Evolutionary conservation across 2,797 vertebrate genomes (phyloP), one percentile per base, ranked within the genome.

Genomic region (Sciaenops ocellatus): DNA sequence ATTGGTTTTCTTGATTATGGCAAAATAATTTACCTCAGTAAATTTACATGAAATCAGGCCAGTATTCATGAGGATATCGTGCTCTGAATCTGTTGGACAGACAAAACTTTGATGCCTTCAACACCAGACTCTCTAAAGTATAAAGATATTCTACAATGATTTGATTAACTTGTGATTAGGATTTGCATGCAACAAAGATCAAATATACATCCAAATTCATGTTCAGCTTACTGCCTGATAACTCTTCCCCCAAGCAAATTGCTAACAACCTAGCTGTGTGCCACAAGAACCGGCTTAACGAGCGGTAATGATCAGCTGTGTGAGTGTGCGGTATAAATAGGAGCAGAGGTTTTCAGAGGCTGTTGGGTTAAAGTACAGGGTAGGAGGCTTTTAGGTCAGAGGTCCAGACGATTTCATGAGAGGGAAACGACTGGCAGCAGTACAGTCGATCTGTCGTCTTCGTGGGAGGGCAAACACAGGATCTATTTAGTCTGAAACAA

Each of bases 361-460:
- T 80, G 74, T 22, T 3, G 73, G 56, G 62, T 71, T 61, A 79
- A 86, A 88, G 79, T 84, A 82, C 76, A 86, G 79, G 66, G 75
- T 66, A 30, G 46, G 48, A 80, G 46, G 73, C 41, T 62, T 41
- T 30, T 4, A 66, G 83, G 80, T 85, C 84, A 75, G 69, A 83
- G 83, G 86, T 81, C 86, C 80, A 83, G 75, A 84, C 73, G 12
- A 1, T 55, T 30, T 64, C 80, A 81, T 48, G 80, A 70, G 41
- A 76, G 44, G 54, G 22, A 76, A n/a, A 55, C 22, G 12, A 57
- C 78, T 78, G 80, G 80, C 78, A 68, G 50, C 0, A 22, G 60
- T 24, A n/a, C 74, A 76, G 55, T 73, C 24, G n/a, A 51, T 46
- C 30, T 50, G 67, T 67, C 17, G 18, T 41, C 73, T 44, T 73